phyloP scores from a whole-genome alignment of 1,140 invertebrate species.

The Spodoptera litura region DNA sequence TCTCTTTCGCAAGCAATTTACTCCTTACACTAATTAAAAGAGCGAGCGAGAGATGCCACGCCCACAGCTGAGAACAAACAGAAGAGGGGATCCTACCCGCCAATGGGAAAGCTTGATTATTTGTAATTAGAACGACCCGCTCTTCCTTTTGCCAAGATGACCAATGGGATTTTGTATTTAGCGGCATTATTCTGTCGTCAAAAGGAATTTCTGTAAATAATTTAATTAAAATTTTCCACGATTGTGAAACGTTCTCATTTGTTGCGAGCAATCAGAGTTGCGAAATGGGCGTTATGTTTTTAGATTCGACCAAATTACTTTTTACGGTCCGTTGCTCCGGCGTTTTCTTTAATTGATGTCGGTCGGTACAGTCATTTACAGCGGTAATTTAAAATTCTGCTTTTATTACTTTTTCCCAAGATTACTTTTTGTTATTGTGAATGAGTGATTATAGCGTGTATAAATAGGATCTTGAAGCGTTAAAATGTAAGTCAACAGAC shows the following conservation, averaged over 20 bases:
- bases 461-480: not conserved
- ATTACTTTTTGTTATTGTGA: constrained; percentile 3
- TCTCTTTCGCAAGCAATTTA: constrained; percentile 84
- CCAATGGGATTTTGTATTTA: constrained; percentile 83
- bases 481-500: not conserved
- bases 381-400: constrained; percentile 12
- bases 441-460: not conserved
- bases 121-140: constrained; percentile 84
- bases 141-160: constrained; percentile 80
- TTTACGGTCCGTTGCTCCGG: constrained; percentile 27
- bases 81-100: constrained; percentile 73
- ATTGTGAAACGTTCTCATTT: constrained; percentile 56
- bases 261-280: constrained; percentile 54
- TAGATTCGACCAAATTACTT: constrained; percentile 44
- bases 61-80: constrained; percentile 83
- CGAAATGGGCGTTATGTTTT: constrained; percentile 56
- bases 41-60: constrained; percentile 81
- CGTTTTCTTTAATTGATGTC: constrained; percentile 41
- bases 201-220: constrained; percentile 60
- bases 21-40: constrained; percentile 86
- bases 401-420: constrained; percentile 8
- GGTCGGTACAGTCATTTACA: constrained; percentile 34
- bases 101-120: constrained; percentile 83
- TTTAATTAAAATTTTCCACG: constrained; percentile 67
- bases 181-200: constrained; percentile 61